Evolutionary conservation across 2,113 vertebrate species (phyloP), one percentile per base, ranked within the genome.

Genomic region (Diphyllodes magnificus): DNA sequence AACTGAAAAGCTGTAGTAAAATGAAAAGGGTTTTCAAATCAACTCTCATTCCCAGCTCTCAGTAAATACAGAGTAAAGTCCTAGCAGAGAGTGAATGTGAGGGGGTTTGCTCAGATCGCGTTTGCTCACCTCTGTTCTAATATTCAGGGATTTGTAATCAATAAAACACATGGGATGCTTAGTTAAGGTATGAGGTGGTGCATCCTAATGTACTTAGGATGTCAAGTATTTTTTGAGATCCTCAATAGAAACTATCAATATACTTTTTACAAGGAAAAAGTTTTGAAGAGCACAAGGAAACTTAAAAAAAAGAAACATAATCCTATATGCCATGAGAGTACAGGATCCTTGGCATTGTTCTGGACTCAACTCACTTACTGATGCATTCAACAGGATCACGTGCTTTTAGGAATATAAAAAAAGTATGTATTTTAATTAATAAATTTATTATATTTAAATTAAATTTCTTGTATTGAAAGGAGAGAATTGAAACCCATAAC

Each of bases 291-390:
- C 37, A 80, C 18, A 90, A 88, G 44, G 64, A 91, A 82, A 53
- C 18, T 24, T 60, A 45, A 72, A n/a, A n/a, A 57, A 53, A 18
- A 17, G 2, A 25, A 71, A 35, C 3, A 1, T 63, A 12, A 5
- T 92, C 3, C 16, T 50, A 0, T 60, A 28, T 0, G 4, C 53
- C 79, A 69, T 1, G 4, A 65, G 53, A 42, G 75, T 51, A n/a
- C 60, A 50, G 79, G 71, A 82, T 82, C 87, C 88, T 79, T 72
- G 82, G 49, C 45, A 11, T 64, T 90, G 49, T 51, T 85, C 78
- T 88, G 82, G n/a, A 23, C 54, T 78, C 60, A 78, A 0, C 61
- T 44, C 79, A 37, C 42, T 86, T 60, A 39, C 21, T 82, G 76
- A 76, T 79, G 70, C 5, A 1, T 90, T 79, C 81, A 91, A 12